A percentile compares a stretch with the other conserved stretches of the same genome.
These are phyloP conservation scores for Chironomus tentans DNA, from an alignment of 2,888 invertebrate species.

Conservation along the genomic window DNA sequence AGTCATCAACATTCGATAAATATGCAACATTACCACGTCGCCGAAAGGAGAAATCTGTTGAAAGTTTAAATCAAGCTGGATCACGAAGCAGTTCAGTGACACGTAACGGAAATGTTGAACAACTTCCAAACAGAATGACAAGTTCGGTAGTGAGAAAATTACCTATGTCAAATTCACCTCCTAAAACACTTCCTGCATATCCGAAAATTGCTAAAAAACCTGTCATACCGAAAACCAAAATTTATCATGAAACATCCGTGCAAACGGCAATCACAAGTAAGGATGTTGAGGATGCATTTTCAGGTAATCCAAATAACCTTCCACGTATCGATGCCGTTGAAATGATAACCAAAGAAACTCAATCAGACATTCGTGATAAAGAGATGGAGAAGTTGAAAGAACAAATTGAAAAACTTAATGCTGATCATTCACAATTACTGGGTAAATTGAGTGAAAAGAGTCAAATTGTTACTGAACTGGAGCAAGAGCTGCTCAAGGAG, in stretches of 20 bases:
- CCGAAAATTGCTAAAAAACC: slow-evolving; percentile 39
- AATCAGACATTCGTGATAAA: slow-evolving; percentile 55
- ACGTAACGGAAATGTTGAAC: slow-evolving; percentile 36
- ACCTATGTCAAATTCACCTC: slow-evolving; percentile 34
- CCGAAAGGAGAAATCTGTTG: slow-evolving; percentile 55
- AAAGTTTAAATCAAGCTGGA: slow-evolving; percentile 43
- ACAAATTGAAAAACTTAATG: slow-evolving; percentile 49
- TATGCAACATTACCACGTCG: slow-evolving; percentile 71
- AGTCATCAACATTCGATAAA: slow-evolving; percentile 53
- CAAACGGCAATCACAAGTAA: slow-evolving; percentile 66
- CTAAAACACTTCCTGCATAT: slow-evolving; percentile 45
- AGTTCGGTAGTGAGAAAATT: slow-evolving; percentile 37
- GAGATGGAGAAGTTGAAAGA: slow-evolving; percentile 54
- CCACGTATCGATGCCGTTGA: slow-evolving; percentile 41
- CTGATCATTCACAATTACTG: slow-evolving; percentile 54
- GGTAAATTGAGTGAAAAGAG: slow-evolving; percentile 41
- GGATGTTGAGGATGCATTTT: slow-evolving; percentile 63
- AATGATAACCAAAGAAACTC: slow-evolving; percentile 49
- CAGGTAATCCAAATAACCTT: slow-evolving; percentile 45
- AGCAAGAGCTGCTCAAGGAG: slow-evolving; percentile 56
- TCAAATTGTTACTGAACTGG: slow-evolving; percentile 46
- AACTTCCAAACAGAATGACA: slow-evolving; percentile 37
- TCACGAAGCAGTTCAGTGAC: slow-evolving; percentile 45
- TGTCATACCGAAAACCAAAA: slow-evolving; percentile 49
- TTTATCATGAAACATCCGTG: slow-evolving; percentile 68